Base-by-base conservation (phyloP, 2,113 vertebrate species). In the Sinocyclocheilus maitianheensis region DNA sequence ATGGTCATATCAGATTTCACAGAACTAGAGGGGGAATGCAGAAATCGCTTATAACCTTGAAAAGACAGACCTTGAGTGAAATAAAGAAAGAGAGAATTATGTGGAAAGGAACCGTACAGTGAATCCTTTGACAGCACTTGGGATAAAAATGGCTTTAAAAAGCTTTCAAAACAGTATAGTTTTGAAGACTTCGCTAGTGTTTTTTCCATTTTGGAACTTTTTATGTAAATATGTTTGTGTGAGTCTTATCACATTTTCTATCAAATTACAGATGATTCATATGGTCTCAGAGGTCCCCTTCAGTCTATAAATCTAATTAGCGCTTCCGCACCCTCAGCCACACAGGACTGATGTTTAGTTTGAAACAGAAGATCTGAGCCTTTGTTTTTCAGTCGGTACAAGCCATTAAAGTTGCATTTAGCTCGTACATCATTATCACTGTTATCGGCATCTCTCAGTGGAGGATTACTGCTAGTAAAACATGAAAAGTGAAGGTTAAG, bases 401-500 rank as follows among this genome's bases (percentile, higher is more conserved):
- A 58, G 72, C 79, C 43, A 65, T 76, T 83, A 83, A 84, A 84
- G 71, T 63, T 72, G 79, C n/a, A 22, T 86, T 86, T 82, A 53
- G 46, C 53, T 83, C 60, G 26, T 76, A 67, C 79, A 76, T 74
- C 71, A 77, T 76, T 82, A 86, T 86, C 71, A 16, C 80, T 58
- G 80, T 87, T 83, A 87, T 77, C 72, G 26, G n/a, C 55, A 69
- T 75, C 85, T 69, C 80, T 80, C 72, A 43, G 60, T 67, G 60
- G 80, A 69, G 85, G 62, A 87, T 80, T 87, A 83, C 60, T 69
- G 24, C 72, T 77, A 75, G 85, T 87, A 87, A 87, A 87, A 87
- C 85, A 87, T 83, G 62, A 87, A 83, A 87, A 87, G 85, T 87
- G 60, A 83, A 87, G 80, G 85, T 83, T 87, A 87, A 83, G 85